These are phyloP conservation scores for Eriosoma lanigerum DNA, from an alignment of 1,140 invertebrate genomes.

Conservation along the genomic window DNA sequence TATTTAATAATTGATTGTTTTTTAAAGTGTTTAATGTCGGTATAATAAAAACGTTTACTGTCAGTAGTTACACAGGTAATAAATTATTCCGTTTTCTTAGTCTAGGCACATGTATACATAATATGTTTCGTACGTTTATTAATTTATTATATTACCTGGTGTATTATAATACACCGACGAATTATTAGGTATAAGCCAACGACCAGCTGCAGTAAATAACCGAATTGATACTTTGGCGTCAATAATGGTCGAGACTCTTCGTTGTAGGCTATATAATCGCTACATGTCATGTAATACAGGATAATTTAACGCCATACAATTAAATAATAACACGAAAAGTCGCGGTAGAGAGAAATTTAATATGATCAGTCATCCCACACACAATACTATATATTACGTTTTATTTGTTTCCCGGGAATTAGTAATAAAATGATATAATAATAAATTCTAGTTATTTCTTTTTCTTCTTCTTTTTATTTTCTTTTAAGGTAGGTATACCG, in stretches of 20 bases:
- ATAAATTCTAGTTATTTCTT: no score
- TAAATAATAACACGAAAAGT: neutral
- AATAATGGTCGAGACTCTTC: no score
- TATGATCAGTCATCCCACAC: neutral
- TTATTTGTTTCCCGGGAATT: neutral
- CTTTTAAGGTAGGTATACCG: no score
- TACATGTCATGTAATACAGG: neutral
- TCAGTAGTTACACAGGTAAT: neutral
- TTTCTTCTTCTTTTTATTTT: no score
- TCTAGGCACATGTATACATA: neutral
- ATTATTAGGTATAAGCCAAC: neutral
- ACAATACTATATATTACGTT: no score
- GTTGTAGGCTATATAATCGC: no score
- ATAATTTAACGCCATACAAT: neutral
- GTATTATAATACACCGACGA: neutral
- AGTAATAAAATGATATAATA: neutral
- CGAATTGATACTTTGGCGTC: no score
- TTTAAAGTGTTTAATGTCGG: no score
- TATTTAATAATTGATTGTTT: no score
- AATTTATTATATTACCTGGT: no score
- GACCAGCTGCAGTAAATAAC: no score
- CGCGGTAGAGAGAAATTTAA: neutral
- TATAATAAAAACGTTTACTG: neutral
- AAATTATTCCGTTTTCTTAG: neutral
- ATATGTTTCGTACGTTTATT: neutral